Percentiles rank a stretch among this genome's conserved stretches.
phyloP scores from a whole-genome alignment of 1,140 invertebrate genomes.

The Orchestia grillus region DNA sequence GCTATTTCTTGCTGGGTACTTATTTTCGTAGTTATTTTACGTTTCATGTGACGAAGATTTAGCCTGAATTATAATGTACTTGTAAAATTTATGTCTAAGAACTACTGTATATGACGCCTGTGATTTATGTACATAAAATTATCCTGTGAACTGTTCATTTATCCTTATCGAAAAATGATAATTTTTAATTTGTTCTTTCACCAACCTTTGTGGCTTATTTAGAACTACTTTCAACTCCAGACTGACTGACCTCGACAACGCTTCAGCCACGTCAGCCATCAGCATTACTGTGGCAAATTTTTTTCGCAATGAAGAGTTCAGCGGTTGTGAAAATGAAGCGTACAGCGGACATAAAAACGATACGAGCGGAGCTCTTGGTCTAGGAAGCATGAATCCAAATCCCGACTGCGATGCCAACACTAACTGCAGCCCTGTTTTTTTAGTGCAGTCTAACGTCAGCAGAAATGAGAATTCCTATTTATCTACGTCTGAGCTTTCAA shows the following conservation, averaged over 20 bases:
- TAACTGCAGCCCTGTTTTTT: neutral
- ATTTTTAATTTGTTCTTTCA: neutral
- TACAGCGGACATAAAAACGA: neutral
- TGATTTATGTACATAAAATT: too few relatives aligned
- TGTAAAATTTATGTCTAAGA: neutral
- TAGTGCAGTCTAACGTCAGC: neutral
- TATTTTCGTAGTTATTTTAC: neutral
- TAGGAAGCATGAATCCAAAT: neutral
- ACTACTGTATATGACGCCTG: too few relatives aligned
- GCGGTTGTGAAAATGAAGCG: neutral
- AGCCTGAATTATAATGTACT: neutral
- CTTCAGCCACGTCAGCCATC: neutral
- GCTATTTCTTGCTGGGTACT: neutral
- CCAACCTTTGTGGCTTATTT: neutral
- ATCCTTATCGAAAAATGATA: neutral
- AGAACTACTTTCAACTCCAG: neutral
- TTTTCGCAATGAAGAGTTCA: neutral
- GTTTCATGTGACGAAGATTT: neutral
- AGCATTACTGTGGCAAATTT: neutral
- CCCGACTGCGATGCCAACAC: neutral
- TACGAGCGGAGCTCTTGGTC: neutral
- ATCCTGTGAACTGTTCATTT: neutral
- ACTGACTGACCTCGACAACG: constrained; percentile 9
- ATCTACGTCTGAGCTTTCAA: neutral
- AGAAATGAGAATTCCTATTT: neutral